Base-by-base conservation (phyloP, 2,888 invertebrate genomes). In the Ceratothoa steindachneri region DNA sequence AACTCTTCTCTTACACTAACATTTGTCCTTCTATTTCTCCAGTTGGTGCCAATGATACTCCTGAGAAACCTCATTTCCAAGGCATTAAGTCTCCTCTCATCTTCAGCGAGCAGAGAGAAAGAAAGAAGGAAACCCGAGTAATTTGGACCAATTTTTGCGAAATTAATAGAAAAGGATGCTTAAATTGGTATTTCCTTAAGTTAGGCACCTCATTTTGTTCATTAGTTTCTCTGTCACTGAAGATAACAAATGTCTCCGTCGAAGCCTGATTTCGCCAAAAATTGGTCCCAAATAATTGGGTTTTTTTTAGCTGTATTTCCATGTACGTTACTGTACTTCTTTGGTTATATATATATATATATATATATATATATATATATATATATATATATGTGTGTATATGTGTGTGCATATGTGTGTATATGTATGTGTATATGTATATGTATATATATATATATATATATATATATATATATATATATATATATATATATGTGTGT, bases 321-420 rank as follows among this genome's bases (percentile, higher is more conserved):
- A 30, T 31, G n/a, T n/a, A n/a, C n/a, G n/a, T n/a, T n/a, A n/a
- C n/a, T n/a, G n/a, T n/a, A n/a, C n/a, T n/a, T n/a, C n/a, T n/a
- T n/a, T n/a, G n/a, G n/a, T n/a, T n/a, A n/a, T n/a, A n/a, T n/a
- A n/a, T n/a, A n/a, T n/a, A 15, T 31, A 31, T 67, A 67, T 67
- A 67, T 67, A 67, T 15, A 41, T 41, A 67, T 67, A 41, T 67
- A 67, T 67, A 67, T 31, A 67, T 41, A 67, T 31, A 67, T 67
- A 67, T 41, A 67, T 67, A 30, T 67, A 67, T 67, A 67, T 67
- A 31, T 67, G 31, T 41, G 31, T 67, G 31, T 41, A 67, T 41
- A 41, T 41, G 27, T 41, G 31, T 41, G 31, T 41, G 31, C n/a
- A 67, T 30, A 67, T 30, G 30, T 67, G 30, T 67, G 30, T 67